Base-by-base conservation (phyloP, 2,888 invertebrate genomes). In the Petrophora chlorosata region DNA sequence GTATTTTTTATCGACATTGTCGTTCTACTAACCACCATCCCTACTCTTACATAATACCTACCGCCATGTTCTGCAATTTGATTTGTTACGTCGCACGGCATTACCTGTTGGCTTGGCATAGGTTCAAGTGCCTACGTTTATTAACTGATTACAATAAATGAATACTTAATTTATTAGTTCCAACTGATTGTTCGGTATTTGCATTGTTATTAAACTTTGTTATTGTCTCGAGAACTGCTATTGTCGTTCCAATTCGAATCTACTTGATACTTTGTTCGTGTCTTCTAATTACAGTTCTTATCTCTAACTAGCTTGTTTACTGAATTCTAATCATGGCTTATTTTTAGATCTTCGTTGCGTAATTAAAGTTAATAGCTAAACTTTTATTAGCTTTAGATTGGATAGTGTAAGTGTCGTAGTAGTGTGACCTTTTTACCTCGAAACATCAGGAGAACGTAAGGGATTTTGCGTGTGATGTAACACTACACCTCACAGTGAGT, bases 31-130 rank as follows among this genome's bases (percentile, higher is more conserved):
- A 10, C 7, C 10, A 23, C 4, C 35, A 28, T 32, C 33, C 10
- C 26, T 42, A 51, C 19, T 35, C 59, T 43, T 62, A 56, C 59
- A 65, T 67, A 65, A 50, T 61, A 56, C 61, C 22, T n/a, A 19
- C 7, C 7, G 56, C 64, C 65, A 64, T 63, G 67, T 69, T 72
- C 60, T 65, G 57, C 60, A 56, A 63, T 68, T 70, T 67, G 60
- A 67, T 68, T 65, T 63, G 60, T 55, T 61, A 61, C 53, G 41
- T 53, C 48, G 49, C 55, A 50, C 48, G 28, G 30, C 29, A 56
- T 53, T 63, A 66, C 70, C 63, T 67, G 63, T 64, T 70, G 63
- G 65, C 63, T 64, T 70, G 63, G 65, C 63, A 57, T 34, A 48
- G 42, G 53, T 39, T 68, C 64, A 61, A 68, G 63, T 60, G 54